Evolutionary conservation across 1,140 invertebrate species (phyloP), one percentile per base, ranked within the genome.

Genomic region (Trypoxylus dichotomus): DNA sequence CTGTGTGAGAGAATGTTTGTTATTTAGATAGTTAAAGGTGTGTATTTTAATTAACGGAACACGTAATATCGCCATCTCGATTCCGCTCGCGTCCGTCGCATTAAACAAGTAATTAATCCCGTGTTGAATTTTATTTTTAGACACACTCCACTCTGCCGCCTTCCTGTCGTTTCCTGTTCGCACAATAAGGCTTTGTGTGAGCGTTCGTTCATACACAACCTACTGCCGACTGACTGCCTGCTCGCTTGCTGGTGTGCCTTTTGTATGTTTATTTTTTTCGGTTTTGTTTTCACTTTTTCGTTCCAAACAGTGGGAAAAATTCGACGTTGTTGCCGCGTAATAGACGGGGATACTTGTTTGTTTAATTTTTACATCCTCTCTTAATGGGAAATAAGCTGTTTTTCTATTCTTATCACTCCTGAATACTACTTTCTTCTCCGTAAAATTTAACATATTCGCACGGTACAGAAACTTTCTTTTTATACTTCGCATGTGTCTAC

Each of bases 1-100:
- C 10, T 37, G 32, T 54, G 47, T 19, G 47, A 54, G 47, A 54
- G 47, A 19, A 15, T 54, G 19, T 54, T n/a, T 54, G 47, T 24
- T 71, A 32, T 71, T 27, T 71, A 32, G 24, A 29, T 71, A 27
- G 29, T 71, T 71, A 71, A 71, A 71, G 63, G 63, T 71, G 63
- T 71, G 63, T 54, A 54, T 71, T 71, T 71, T 71, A 71, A 71
- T 71, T 71, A 71, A 71, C 63, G 29, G 29, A 71, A 71, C n/a
- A 32, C 63, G 27, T 32, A 71, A 71, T 71, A 71, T 32, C 24
- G 29, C 63, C 63, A 32, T 71, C 63, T 15, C 29, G 15, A 71
- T 71, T 71, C 47, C 15, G 47, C 19, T 71, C 63, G 13, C 63
- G 29, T 71, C 63, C 63, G 24, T 32, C 13, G 24, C 63, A 71